Base-by-base conservation (phyloP, 2,113 vertebrate genomes). In the Microtus montanus region DNA sequence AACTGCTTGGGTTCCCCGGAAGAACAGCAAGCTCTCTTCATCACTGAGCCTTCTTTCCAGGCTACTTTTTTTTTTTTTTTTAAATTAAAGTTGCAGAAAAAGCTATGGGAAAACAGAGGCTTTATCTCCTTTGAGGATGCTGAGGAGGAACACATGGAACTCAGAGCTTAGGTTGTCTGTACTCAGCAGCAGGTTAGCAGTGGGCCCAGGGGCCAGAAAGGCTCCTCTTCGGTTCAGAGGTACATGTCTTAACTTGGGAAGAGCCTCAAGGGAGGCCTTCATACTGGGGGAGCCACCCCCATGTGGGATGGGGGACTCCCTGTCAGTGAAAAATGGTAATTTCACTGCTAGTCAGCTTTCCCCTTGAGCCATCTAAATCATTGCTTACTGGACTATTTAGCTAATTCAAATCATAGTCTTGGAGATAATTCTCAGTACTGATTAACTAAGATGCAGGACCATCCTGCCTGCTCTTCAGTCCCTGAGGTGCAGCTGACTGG, bases 241-340 rank as follows among this genome's bases (percentile, higher is more conserved):
- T 15, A 49, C 70, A 49, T 90, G 83, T 90, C 73, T 90, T 92
- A 86, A 94, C 90, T 78, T 86, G 92, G 84, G 92, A 41, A 83
- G 66, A 79, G 77, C 73, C 83, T 91, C 82, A 52, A 47, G 73
- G 96, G 95, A 87, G 95, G 74, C 96, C 93, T 96, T 75, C 89
- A 26, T 61, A 95, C 49, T 95, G 96, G 95, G 77, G 94, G 95
- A 91, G 80, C 95, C 96, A 68, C 87, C 91, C 94, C 96, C 74
- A 77, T 47, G 93, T 22, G 87, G 94, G 95, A 86, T 89, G 92
- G 95, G 96, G 95, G 93, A 93, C 85, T 91, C 94, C 92, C 96
- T 92, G 95, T 92, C 95, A 95, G 95, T 71, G 88, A 95, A 96
- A 96, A 95, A 91, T 12, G 88, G 92, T 88, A 93, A 89, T 96